A percentile compares a stretch with the other conserved stretches of the same genome.
phyloP scores from a whole-genome alignment of 2,888 invertebrate species.

The Acrobasis suavella region DNA sequence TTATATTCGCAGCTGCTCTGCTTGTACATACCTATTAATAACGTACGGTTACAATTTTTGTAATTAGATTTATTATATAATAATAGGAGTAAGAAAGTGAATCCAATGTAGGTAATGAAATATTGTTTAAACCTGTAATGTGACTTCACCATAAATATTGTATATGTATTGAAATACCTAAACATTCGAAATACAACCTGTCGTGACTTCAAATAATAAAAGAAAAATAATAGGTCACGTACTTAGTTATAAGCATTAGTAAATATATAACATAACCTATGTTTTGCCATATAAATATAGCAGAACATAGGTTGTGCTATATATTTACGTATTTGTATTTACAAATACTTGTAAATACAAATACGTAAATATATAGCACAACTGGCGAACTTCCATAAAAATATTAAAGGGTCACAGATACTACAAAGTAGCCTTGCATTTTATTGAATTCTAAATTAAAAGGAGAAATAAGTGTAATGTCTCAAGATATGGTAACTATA shows the following conservation, averaged over 20 bases:
- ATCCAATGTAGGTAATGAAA: slow-evolving; percentile 22
- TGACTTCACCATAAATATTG: background rate
- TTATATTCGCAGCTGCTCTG: slow-evolving; percentile 19
- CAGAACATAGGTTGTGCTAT: too few species aligned
- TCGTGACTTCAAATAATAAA: background rate
- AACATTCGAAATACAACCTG: background rate
- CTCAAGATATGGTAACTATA: slow-evolving; percentile 35
- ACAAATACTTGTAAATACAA: background rate
- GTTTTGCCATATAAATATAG: too few species aligned
- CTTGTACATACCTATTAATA: slow-evolving; percentile 22
- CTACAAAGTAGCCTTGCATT: background rate
- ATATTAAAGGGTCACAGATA: background rate
- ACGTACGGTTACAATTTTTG: slow-evolving; percentile 4
- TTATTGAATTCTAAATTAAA: slow-evolving; percentile 22
- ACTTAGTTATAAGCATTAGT: too few species aligned
- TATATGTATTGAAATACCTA: background rate
- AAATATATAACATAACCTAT: too few species aligned
- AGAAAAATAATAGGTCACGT: background rate
- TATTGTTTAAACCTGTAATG: background rate
- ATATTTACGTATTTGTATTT: too few species aligned
- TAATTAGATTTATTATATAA: slow-evolving; percentile 26
- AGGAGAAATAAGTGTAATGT: slow-evolving; percentile 29
- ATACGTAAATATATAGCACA: too few species aligned
- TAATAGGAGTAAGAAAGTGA: slow-evolving; percentile 24
- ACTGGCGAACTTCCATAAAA: background rate